Base-by-base conservation (phyloP, 2,113 vertebrate species). In the Chloroceryle aenea region DNA sequence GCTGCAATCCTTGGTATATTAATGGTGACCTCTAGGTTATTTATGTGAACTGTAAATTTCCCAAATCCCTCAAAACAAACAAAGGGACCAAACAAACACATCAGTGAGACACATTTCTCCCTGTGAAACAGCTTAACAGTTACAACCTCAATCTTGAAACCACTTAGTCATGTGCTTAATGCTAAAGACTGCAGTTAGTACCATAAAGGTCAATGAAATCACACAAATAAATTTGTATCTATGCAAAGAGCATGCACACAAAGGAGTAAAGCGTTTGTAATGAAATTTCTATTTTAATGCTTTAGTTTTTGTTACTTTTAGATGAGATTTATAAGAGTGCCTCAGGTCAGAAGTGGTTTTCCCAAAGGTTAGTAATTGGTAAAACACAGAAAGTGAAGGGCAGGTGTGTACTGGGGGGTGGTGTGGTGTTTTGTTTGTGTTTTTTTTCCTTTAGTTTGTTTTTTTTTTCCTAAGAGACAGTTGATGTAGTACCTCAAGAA, bases 41-140 rank as follows among this genome's bases (percentile, higher is more conserved):
- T 96, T 93, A 90, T 77, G 74, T 86, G 92, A 85, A 67, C 67
- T 71, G 38, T 83, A 96, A 93, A 95, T 96, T 94, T 88, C 80
- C 45, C 94, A 66, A 93, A 89, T 62, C 74, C 48, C 90, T 96
- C 81, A 96, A 96, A 95, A 96, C 74, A 97, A 95, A 95, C 83
- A 95, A 95, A 96, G 68, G 89, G 12, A 40, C 38, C 38, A 40
- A 40, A 40, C 23, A 40, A 40, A 40, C 91, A 94, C 93, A 96
- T 93, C 78, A 96, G 50, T 77, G 32, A 77, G 78, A 66, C 63
- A 62, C 59, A 76, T 88, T 94, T 90, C 71, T 93, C 63, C 32
- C 71, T 47, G 55, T 62, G 69, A 94, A 93, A 93, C 13, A 91
- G 82, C 42, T 82, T 66, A 53, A 59, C 93, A 96, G 90, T 96